Evolutionary conservation across 2,888 invertebrate genomes (phyloP), one percentile per base, ranked within the genome.

Genomic region (Eutolmus rufibarbis): DNA sequence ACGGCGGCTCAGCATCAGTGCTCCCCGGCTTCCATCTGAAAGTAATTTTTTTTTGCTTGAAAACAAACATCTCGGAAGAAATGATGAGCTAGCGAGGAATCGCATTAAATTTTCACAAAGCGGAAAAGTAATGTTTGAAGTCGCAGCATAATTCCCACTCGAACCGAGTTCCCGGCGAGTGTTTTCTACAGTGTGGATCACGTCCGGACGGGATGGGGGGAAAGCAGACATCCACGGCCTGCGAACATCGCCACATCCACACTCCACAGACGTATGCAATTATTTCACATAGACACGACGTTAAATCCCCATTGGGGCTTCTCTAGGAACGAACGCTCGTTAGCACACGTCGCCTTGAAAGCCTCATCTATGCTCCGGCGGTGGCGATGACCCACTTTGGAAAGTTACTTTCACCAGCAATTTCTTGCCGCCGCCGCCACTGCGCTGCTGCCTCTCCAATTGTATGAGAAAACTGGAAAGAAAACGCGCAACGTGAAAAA

Each of bases 401-500:
- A 81, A 81, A 81, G 81, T 81, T 81, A 81, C 81, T 81, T 81
- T 81, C 81, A 81, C 81, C 81, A 46, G 81, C 28, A 46, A 81
- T 81, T 81, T 34, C 81, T 81, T 81, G 28, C 8, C 31, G 81
- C n/a, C 12, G 5, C 7, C 12, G 5, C 28, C 46, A 2, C 46
- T 8, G n/a, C 37, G 37, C 56, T 14, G 76, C 16, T 40, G 76
- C 19, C 19, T 12, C 57, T 19, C 12, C 9, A n/a, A n/a, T 16
- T 34, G 14, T 31, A 40, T 78, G 19, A 43, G 78, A 78, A 78
- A 78, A 78, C 19, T 78, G 19, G 78, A 78, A 78, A 78, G n/a
- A 28, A 66, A 66, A 66, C 66, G 19, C 66, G 66, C 23, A 8
- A 19, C 23, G 23, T 66, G 28, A 66, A 66, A n/a, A 66, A 66